Conservation (phyloP, 2,113 vertebrate genomes). For the Suricata suricatta region DNA sequence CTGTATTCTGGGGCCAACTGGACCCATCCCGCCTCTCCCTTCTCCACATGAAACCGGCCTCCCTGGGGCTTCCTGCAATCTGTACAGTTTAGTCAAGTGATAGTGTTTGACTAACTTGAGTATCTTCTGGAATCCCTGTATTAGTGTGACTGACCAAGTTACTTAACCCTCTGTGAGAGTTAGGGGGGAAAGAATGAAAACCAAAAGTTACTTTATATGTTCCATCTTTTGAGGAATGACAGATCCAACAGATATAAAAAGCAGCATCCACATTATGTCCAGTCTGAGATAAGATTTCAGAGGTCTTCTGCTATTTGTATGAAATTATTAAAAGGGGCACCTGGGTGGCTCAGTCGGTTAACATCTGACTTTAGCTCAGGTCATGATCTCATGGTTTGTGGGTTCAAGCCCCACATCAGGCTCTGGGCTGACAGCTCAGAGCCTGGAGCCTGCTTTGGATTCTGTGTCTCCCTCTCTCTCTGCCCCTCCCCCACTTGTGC, state of each 20-base stretch:
- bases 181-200: not conserved
- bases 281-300: slow-evolving; percentile 90
- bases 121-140: not conserved
- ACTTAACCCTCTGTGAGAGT: not conserved
- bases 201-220: slow-evolving; percentile 87
- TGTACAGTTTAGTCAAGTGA: not conserved
- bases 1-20: not conserved
- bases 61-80: not conserved
- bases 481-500: too few species aligned
- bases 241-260: slow-evolving; percentile 89
- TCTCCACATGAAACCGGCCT: not conserved
- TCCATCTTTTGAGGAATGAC: slow-evolving; percentile 90
- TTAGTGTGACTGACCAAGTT: not conserved
- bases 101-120: not conserved
- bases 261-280: slow-evolving; percentile 89
- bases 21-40: not conserved
- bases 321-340: not conserved
- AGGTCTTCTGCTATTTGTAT: slow-evolving; percentile 86
- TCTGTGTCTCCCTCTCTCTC: too few species aligned
- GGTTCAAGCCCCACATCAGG: too few species aligned
- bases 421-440: too few species aligned
- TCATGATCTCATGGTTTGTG: too few species aligned
- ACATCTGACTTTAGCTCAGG: too few species aligned
- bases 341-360: too few species aligned
- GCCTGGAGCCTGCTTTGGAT: too few species aligned